Percentiles rank a stretch among this genome's conserved stretches.
These are phyloP conservation scores for Drosophila biarmipes DNA, from an alignment of 1,140 invertebrate species.

Conservation along the genomic window DNA sequence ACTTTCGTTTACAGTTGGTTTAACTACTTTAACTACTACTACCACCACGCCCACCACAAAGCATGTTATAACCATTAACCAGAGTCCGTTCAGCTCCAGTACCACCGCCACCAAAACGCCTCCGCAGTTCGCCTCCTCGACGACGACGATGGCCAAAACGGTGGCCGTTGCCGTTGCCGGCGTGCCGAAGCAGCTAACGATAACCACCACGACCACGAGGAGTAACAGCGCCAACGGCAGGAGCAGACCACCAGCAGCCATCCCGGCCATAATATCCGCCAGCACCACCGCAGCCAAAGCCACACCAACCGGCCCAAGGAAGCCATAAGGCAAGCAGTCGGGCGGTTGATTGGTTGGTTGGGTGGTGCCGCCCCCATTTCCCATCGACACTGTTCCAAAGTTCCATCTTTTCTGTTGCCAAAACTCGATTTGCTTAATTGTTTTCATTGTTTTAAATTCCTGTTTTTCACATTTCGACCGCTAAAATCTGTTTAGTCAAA, in stretches of 20 bases:
- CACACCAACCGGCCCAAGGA: constrained; percentile 30
- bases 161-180: constrained; percentile 41
- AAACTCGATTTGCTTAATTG: constrained; percentile 32
- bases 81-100: constrained; percentile 72
- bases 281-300: constrained; percentile 17
- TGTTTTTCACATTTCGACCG: constrained; percentile 7
- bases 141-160: constrained; percentile 44
- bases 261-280: constrained; percentile 13
- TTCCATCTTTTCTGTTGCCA: constrained; percentile 27
- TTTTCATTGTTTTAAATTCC: constrained; percentile 39
- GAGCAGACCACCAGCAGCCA: constrained; percentile 24
- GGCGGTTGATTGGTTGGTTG: neutral
- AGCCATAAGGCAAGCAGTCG: constrained; percentile 33
- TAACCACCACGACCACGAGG: constrained; percentile 27
- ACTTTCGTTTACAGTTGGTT: constrained; percentile 83
- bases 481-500: neutral
- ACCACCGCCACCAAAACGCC: constrained; percentile 47
- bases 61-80: constrained; percentile 82
- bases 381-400: constrained; percentile 9
- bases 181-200: constrained; percentile 29
- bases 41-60: constrained; percentile 78
- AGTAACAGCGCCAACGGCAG: constrained; percentile 17
- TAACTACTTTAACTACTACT: constrained; percentile 66
- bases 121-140: constrained; percentile 42
- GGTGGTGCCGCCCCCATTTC: constrained; percentile 3